Evolutionary conservation across 2,797 vertebrate genomes (phyloP), one percentile per base, ranked within the genome.

Genomic region (Sebastes trivittatus): DNA sequence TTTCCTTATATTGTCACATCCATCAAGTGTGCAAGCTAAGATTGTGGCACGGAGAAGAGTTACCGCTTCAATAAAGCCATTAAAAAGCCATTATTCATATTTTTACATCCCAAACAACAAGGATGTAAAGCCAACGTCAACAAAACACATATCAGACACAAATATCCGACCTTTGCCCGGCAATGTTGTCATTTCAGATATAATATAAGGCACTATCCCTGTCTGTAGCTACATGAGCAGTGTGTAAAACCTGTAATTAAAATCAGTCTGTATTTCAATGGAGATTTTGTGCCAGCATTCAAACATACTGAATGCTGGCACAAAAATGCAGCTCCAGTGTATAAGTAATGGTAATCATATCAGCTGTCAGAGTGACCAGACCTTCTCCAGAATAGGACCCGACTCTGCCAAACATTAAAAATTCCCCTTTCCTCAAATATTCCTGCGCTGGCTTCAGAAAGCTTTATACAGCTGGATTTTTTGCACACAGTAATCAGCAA

Each of bases 391-490:
- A 77, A 83, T 46, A 46, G 22, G 59, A 75, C 30, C 22, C 59
- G 59, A 75, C 30, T 25, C 59, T 67, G 22, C 52, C 38, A 55
- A 54, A 34, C 14, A 75, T 61, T 63, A 54, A 64, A 86, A 27
- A 55, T 3, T 42, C 18, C 25, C 18, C 46, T 32, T 55, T 63
- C 30, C 34, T 66, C 16, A 32, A n/a, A 78, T 56, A 56, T 73
- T 6, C 46, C 29, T 59, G 16, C 55, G 69, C 20, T 76, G 38
- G 13, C 55, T 38, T 81, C 49, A 60, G 25, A 61, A 52, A 69
- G 32, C 66, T 81, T 46, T 11, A 49, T 49, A 16, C 55, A 42
- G 67, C 56, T 69, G 38, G 16, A 75, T 77, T 76, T 56, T 62
- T 32, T 58, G 71, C 49, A 71, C 32, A 46, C 34, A 68, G 30